Conservation (phyloP, 2,888 invertebrate genomes). For the Adelphocoris suturalis region DNA sequence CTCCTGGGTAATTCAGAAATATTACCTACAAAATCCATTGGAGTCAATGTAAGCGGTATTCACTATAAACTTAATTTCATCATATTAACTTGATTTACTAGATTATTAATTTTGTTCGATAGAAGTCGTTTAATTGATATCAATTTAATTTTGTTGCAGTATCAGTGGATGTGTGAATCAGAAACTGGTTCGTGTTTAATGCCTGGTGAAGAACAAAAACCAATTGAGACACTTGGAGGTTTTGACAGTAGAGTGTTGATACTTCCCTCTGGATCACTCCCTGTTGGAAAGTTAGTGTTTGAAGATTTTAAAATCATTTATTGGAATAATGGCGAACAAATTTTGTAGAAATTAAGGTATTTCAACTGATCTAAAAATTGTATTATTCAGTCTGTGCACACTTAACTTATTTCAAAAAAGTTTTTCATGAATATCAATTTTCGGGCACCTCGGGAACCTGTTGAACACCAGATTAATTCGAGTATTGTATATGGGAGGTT, state of each 20-base stretch:
- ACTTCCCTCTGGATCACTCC: conserved; percentile 50
- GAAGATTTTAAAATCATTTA: background rate
- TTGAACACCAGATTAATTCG: no score
- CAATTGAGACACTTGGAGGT: conserved; percentile 46
- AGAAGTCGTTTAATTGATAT: background rate
- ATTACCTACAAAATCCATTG: background rate
- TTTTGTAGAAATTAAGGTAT: no score
- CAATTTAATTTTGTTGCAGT: conserved; percentile 34
- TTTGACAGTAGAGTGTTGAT: conserved; percentile 53
- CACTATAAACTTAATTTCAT: no score
- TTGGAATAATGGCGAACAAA: background rate
- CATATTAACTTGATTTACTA: no score
- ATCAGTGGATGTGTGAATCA: conserved; percentile 60
- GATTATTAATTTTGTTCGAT: background rate
- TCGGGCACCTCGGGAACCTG: no score
- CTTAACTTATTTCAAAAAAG: no score
- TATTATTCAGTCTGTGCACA: no score
- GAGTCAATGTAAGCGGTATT: background rate
- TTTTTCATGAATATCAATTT: no score
- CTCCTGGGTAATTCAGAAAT: conserved; percentile 47
- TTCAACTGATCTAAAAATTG: no score
- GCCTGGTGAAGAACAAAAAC: conserved; percentile 44
- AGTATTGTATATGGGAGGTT: no score
- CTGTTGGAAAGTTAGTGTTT: conserved; percentile 64
- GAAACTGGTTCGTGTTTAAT: conserved; percentile 49